phyloP scores from a whole-genome alignment of 2,797 vertebrate species.

The Hydrophis major region DNA sequence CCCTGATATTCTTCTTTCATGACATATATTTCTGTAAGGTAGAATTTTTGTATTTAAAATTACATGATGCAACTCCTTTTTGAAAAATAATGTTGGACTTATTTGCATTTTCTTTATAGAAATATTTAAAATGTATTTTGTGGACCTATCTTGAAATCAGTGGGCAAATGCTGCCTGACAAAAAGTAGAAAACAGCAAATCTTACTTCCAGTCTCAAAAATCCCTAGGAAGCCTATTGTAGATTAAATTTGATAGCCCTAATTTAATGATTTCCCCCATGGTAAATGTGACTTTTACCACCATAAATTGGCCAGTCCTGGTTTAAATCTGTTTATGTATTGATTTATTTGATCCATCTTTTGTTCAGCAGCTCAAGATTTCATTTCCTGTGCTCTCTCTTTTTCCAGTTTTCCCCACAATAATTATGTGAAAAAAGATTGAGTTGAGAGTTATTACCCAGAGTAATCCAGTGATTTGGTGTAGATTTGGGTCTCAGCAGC shows the following conservation, averaged over 20 bases:
- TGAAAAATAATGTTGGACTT: background rate
- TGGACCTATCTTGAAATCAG: background rate
- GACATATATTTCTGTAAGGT: background rate
- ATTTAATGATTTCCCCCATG: background rate
- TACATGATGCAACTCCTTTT: background rate
- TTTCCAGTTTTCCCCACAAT: background rate
- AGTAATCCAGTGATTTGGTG: background rate
- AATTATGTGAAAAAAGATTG: background rate
- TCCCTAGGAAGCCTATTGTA: background rate
- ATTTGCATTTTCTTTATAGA: background rate
- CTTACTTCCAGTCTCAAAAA: background rate
- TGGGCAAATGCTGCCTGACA: background rate
- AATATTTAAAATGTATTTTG: background rate
- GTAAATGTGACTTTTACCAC: background rate
- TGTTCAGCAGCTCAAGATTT: background rate
- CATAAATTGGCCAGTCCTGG: background rate
- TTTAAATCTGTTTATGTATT: background rate
- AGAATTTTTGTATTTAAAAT: background rate
- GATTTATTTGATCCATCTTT: background rate
- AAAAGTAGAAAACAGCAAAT: background rate
- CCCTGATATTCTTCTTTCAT: background rate
- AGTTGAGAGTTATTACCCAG: background rate
- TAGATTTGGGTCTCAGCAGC: background rate
- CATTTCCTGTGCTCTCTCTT: background rate
- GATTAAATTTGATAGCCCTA: background rate